Evolutionary conservation across 30 jellyfish, hydroid and myxozoan species (phyloP).

Genomic region (Catostylus mosaicus): DNA sequence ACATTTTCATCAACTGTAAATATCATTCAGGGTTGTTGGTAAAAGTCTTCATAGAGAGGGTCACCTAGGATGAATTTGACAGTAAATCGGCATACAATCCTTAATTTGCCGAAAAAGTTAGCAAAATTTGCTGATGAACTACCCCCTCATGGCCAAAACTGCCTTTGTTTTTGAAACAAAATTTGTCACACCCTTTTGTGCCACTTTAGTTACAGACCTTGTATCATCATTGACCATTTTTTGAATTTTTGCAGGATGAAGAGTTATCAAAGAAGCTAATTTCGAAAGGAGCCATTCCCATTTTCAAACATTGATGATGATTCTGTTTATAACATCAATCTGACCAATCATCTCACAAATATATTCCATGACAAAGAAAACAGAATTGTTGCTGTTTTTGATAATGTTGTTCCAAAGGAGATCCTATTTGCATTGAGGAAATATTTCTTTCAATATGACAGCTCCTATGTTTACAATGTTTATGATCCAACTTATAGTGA

Average conservation of each 20-base stretch:
- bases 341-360: slow-evolving; percentile 40
- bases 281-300: slow-evolving; percentile 60
- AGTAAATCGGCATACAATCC: too few species aligned
- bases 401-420: slow-evolving; percentile 70
- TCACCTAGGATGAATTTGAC: too few species aligned
- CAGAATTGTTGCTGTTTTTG: slow-evolving; percentile 64
- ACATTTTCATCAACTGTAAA: too few species aligned
- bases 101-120: too few species aligned
- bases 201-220: too few species aligned
- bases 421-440: slow-evolving; percentile 62
- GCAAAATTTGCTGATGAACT: too few species aligned
- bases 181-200: too few species aligned
- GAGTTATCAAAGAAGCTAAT: slow-evolving; percentile 22
- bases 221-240: too few species aligned
- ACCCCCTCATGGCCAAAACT: too few species aligned
- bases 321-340: slow-evolving; percentile 29
- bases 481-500: slow-evolving; percentile 71
- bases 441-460: slow-evolving; percentile 62
- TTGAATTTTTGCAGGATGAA: slow-evolving; percentile 35
- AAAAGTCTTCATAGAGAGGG: too few species aligned
- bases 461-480: slow-evolving; percentile 61
- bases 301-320: slow-evolving; percentile 34
- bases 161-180: too few species aligned
- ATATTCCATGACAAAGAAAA: slow-evolving; percentile 51
- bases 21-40: too few species aligned